Evolutionary conservation across 2,797 vertebrate genomes (phyloP).

Genomic region (Hoplostethus atlanticus): DNA sequence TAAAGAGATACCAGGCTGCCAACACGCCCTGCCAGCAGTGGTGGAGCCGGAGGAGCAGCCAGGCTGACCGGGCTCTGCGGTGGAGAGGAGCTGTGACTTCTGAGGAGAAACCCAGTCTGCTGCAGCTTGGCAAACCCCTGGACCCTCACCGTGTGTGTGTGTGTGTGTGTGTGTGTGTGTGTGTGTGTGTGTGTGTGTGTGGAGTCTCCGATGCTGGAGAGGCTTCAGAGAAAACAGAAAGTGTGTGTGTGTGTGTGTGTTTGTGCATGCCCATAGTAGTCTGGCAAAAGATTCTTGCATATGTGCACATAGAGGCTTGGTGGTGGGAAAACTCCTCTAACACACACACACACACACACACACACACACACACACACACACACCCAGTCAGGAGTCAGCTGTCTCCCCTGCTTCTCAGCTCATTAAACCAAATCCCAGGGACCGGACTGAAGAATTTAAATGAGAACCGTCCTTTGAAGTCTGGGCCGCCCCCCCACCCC

Average conservation of each 20-base stretch:
- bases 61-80: constrained; percentile 64
- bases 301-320: constrained; percentile 53
- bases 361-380: constrained; percentile 31
- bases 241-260: constrained; percentile 39
- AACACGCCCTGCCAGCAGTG: constrained; percentile 68
- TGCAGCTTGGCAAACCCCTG: constrained; percentile 70
- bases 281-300: constrained; percentile 65
- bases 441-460: constrained; percentile 85
- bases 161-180: constrained; percentile 33
- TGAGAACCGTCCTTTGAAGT: constrained; percentile 80
- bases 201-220: constrained; percentile 65
- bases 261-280: constrained; percentile 58
- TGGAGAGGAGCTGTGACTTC: constrained; percentile 56
- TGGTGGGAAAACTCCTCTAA: constrained; percentile 74
- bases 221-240: constrained; percentile 71
- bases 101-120: constrained; percentile 76
- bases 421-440: constrained; percentile 82
- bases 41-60: constrained; percentile 68
- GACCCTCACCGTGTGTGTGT: constrained; percentile 53
- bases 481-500: constrained; percentile 61
- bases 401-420: constrained; percentile 82
- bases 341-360: constrained; percentile 25
- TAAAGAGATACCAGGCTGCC: constrained; percentile 61
- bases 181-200: constrained; percentile 6
- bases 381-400: constrained; percentile 79